Evolutionary conservation across 2,797 vertebrate species (phyloP).

Genomic region (Adelosebastes latens): DNA sequence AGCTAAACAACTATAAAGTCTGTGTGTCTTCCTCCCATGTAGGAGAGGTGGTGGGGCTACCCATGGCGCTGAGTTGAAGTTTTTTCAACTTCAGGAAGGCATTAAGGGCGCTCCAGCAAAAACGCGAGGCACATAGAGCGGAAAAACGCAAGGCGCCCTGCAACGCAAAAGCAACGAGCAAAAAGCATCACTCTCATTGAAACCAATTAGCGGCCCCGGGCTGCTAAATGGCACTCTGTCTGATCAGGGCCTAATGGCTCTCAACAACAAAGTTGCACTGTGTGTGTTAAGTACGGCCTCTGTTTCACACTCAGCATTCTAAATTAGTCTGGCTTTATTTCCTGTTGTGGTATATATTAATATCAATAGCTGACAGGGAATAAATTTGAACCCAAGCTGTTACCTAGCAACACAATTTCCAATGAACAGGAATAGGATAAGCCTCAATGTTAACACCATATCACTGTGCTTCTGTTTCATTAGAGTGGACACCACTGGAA

Average conservation of each 20-base stretch:
- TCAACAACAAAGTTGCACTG: background rate
- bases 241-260: constrained; percentile 7
- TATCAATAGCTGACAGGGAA: constrained; percentile 34
- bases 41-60: too few species aligned
- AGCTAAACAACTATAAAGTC: too few species aligned
- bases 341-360: constrained; percentile 10
- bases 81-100: background rate
- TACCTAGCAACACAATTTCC: constrained; percentile 38
- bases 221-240: too few species aligned
- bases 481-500: background rate
- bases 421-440: constrained; percentile 12
- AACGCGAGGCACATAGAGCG: too few species aligned
- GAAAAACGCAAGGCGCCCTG: too few species aligned
- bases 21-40: too few species aligned
- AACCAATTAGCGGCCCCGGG: too few species aligned
- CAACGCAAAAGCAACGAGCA: too few species aligned
- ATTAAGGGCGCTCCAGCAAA: too few species aligned
- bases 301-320: constrained; percentile 4
- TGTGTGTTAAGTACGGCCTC: background rate
- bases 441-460: background rate
- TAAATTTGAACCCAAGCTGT: constrained; percentile 23
- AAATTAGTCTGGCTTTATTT: constrained; percentile 30
- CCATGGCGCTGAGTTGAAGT: background rate
- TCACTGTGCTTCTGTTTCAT: background rate
- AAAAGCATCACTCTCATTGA: too few species aligned